Base-by-base conservation (phyloP, 2,888 invertebrate genomes). In the Operophtera brumata region DNA sequence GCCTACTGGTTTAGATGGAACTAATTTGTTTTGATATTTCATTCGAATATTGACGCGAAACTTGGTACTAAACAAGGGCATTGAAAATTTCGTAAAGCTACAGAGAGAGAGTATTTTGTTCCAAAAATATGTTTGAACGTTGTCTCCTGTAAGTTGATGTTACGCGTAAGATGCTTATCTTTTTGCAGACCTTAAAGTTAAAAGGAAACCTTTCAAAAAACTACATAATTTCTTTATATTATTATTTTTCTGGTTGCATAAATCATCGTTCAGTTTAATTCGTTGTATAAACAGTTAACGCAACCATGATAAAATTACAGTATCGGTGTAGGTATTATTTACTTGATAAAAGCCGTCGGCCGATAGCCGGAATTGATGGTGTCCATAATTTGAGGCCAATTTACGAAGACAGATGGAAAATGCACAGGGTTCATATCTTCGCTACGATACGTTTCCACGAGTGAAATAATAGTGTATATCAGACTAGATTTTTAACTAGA, bases 301-400 rank as follows among this genome's bases (percentile, higher is more conserved):
- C 59, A 61, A 50, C 50, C 57, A 57, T 54, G 47, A 54, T 50
- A 41, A 62, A 59, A 59, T 62, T 62, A 54, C 56, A 53, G 59
- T 57, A 61, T 65, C 60, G 35, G 37, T 51, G 57, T n/a, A n/a
- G n/a, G n/a, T 62, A 61, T 62, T 54, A 65, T 65, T 64, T 59
- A 54, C 57, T 58, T 65, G 57, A 62, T 65, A 62, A 54, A 58
- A 57, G 61, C 57, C 57, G 28, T 62, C 59, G 57, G 53, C 45
- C 58, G 61, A 61, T 65, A 59, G 61, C 61, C 57, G 11, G 59
- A 62, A 60, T 62, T 53, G 54, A 47, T 52, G 53, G 57, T 51
- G 44, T 47, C 37, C 54, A 59, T 62, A 62, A 60, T 60, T 57
- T 37, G 55, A 59, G 51, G 55, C 51, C 61, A 41, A 53, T 62